Evolutionary conservation across 2,888 invertebrate species (phyloP).

Genomic region (Drosophila setosimentum): DNA sequence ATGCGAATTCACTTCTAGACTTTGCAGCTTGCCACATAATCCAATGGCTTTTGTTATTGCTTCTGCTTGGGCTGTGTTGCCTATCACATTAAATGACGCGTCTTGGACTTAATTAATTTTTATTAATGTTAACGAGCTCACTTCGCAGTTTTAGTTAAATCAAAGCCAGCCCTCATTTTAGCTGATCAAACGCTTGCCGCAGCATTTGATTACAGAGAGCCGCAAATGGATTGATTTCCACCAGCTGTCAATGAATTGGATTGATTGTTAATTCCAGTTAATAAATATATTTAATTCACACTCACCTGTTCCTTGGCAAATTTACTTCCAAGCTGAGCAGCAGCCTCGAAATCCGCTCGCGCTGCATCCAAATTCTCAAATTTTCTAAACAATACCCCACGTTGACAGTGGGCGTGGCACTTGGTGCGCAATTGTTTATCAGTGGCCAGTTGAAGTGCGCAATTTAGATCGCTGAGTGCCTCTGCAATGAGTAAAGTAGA

Average conservation of each 20-base stretch:
- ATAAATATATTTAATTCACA: background rate
- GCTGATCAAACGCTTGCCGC: conserved; percentile 89
- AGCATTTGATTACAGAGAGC: conserved; percentile 98
- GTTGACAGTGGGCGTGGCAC: conserved; percentile 93
- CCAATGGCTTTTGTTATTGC: conserved; percentile 33
- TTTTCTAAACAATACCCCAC: conserved; percentile 91
- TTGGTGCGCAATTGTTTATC: conserved; percentile 87
- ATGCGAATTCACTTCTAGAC: conserved; percentile 25
- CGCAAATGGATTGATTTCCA: conserved; percentile 96
- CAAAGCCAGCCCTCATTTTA: conserved; percentile 77
- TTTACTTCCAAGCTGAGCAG: conserved; percentile 92
- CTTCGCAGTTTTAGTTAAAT: conserved; percentile 55
- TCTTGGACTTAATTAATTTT: conserved; percentile 73
- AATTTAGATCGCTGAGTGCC: conserved; percentile 91
- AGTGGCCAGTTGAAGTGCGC: conserved; percentile 89
- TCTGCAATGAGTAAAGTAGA: conserved; percentile 85
- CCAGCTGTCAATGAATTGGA: conserved; percentile 86
- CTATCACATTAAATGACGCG: conserved; percentile 68
- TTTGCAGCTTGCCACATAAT: conserved; percentile 74
- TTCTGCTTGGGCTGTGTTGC: conserved; percentile 29
- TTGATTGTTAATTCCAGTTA: background rate
- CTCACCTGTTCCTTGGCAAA: conserved; percentile 94
- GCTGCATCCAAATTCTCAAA: conserved; percentile 90
- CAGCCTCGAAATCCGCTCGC: conserved; percentile 90
- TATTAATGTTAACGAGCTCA: conserved; percentile 69